Base-by-base conservation (phyloP, 2,113 vertebrate species). In the Speoplatyrhinus poulsoni region DNA sequence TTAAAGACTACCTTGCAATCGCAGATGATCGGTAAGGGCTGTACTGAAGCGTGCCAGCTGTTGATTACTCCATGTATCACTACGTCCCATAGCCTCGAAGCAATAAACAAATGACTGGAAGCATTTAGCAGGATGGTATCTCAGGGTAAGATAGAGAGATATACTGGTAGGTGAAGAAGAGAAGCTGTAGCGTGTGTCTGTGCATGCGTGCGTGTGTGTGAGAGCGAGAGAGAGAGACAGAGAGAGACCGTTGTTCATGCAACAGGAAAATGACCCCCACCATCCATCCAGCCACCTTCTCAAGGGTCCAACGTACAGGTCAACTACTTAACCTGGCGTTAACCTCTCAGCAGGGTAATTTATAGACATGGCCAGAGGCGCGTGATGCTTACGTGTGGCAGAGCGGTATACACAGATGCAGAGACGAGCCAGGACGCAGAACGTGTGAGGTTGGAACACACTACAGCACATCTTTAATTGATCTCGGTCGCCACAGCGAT, bases 311-410 rank as follows among this genome's bases (percentile, higher is more conserved):
- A 15, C 69, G 81, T 75, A 5, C 62, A 75, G 76, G 76, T 86
- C 72, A 80, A 73, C 80, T 81, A 86, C 82, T 88, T 86, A 89
- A 85, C 81, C 88, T 75, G 72, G 66, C 7, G 49, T 88, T 85
- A 87, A 84, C 86, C 83, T 75, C 65, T 73, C 50, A 75, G 41
- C 57, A 26, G 65, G 56, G 71, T 76, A 76, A 80, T 80, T 85
- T 81, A 77, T 57, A 76, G 73, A 83, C 71, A 41, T 26, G 46
- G 61, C 70, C 49, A 70, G 74, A 65, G 36, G n/a, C 9, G 3
- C 54, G 63, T 19, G 65, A 57, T 57, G 70, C 53, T 71, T 41
- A 13, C 26, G 70, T 19, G 53, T 58, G 57, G 12, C 2, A 48
- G 26, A 26, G 41, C 33, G 6, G 82, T 33, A 85, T 48, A 60